Evolutionary conservation across 2,888 invertebrate species (phyloP), one percentile per base, ranked within the genome.

Genomic region (Drosophila sordidapex): DNA sequence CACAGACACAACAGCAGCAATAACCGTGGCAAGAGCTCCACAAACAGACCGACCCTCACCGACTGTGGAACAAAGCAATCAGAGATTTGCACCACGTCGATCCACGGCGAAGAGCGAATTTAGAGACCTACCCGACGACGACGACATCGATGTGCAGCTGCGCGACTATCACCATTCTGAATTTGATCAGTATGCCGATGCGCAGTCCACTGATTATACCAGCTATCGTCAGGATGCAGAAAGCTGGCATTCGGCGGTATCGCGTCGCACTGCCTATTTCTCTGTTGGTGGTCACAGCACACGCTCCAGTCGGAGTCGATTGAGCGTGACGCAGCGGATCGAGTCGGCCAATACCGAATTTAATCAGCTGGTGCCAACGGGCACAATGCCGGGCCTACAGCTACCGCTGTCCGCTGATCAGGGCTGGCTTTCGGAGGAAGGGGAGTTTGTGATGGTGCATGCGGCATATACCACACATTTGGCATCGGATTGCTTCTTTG

Each of bases 381-480:
- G 88, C 38, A 82, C 73, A 0, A 82, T 92, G 61, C 91, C 91
- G 0, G 54, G 78, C 0, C 93, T 98, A 2, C 95, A 96, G 81
- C 94, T 97, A 29, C 95, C 96, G 0, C 94, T 98, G 59, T 96
- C 98, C 0, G 40, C 63, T 1, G 76, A 65, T 4, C 92, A 94
- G 21, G 94, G 95, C 63, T 98, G 98, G 98, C 94, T 95, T 13
- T 95, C 95, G 74, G 95, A 97, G 78, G 95, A 97, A 75, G 98
- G 97, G 2, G 95, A 95, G 68, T 96, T 95, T 89, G 93, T 96
- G 29, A 94, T 96, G 95, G 96, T 98, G 0, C 98, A 98, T 91
- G 97, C 98, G 0, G 96, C 97, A 2, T 98, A 97, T 92, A 97
- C 98, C 90, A 96, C 97, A 3, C 98, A 98, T 93, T 94, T 99